Base-by-base conservation (phyloP, 2,113 vertebrate genomes). In the Charadrius vociferus region DNA sequence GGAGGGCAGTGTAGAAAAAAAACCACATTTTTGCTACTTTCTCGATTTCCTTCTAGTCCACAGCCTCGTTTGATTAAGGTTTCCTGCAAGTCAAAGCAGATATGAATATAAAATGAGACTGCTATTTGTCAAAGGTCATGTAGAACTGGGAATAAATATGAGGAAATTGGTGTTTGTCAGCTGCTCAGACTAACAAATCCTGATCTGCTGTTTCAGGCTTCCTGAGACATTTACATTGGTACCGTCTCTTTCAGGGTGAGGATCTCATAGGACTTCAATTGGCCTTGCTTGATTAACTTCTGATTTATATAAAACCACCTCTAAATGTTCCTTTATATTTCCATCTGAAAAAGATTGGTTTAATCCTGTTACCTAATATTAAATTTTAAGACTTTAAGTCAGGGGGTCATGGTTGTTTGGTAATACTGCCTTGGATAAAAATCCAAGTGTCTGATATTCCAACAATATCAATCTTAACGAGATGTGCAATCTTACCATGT, bases 381-480 rank as follows among this genome's bases (percentile, higher is more conserved):
- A 80, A 91, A 70, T 85, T 87, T 95, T 94, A 91, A 91, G 74
- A 37, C 71, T 90, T 90, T 21, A 61, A 68, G 87, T 68, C 81
- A 49, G 20, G 52, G 45, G 47, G 34, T 93, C 84, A 34, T 81
- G 88, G 55, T 43, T 61, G 41, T 50, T 72, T 71, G 59, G 68
- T 97, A 90, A 72, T 75, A 87, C 13, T 82, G 82, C 50, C 34
- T 91, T 82, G 59, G 75, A 90, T 65, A 86, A 70, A 95, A 88
- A 80, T 80, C 63, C 9, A 23, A 27, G 50, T 27, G 49, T 79
- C 29, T 45, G 62, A 81, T 62, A 65, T 88, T 95, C 78, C 63
- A 87, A 88, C 37, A 91, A 34, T 93, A 95, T 97, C 93, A 93
- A 24, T 93, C 66, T 95, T 88, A 96, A 89, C 83, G 91, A 71